Base-by-base conservation (phyloP, 2,113 vertebrate species). In the Dicrurus megarhynchus region DNA sequence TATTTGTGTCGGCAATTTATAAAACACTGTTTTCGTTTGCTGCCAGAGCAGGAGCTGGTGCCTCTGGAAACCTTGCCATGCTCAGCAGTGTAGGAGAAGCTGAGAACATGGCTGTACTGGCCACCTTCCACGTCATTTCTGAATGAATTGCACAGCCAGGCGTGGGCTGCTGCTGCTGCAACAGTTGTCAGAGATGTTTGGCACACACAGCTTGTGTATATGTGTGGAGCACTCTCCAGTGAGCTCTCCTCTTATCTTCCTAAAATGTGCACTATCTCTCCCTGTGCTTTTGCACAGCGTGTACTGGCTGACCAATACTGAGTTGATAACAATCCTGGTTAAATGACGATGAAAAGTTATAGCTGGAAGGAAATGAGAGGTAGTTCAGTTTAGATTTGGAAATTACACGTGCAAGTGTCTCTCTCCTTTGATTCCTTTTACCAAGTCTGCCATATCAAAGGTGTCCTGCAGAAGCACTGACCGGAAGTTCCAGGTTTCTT, bases 41-140 rank as follows among this genome's bases (percentile, higher is more conserved):
- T 87, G 55, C 42, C 73, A 27, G 78, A 92, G 80, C 59, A 32
- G 63, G 61, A 77, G 33, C 17, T 41, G 89, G 52, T 78, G 88
- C n/a, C 46, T 52, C 65, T 81, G 67, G 47, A 77, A 93, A 19
- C 6, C 47, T 52, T 1, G 0, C 17, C 2, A 0, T 39, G 32
- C 65, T 89, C 70, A 46, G 75, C 39, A 70, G 16, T 3, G 20
- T 53, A 75, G 75, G 79, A 84, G 91, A 84, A 84, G 71, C 89
- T 49, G 59, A 41, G 92, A 92, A 70, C 27, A 49, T 56, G 67
- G 63, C 53, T 73, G 53, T 79, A 56, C 92, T 90, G 87, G 83
- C 82, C 75, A 50, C 60, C 33, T 87, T 95, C 94, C 89, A 79
- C 1, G 0, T 33, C 0, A 0, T 93, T 94, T 87, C 63, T 6